phyloP scores from a whole-genome alignment of 1,140 invertebrate genomes.

The Drosophila dunni region DNA sequence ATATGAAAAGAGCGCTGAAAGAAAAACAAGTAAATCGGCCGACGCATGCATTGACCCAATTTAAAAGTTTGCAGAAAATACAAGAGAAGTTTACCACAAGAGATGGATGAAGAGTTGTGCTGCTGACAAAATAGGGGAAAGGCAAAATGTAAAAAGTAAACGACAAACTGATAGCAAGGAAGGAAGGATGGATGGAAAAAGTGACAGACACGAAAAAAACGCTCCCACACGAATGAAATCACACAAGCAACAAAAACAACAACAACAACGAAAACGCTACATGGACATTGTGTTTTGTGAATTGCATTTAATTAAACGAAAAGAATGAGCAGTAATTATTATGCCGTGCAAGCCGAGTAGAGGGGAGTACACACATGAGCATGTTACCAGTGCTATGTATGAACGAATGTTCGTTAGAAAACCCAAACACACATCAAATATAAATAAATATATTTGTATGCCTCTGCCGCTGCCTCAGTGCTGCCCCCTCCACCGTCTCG shows the following conservation, averaged over 20 bases:
- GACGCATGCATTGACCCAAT: conserved; percentile 73
- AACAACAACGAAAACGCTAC: neutral
- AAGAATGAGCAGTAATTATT: conserved; percentile 39
- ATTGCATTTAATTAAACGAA: conserved; percentile 47
- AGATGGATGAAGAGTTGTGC: conserved; percentile 28
- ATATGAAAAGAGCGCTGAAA: conserved; percentile 35
- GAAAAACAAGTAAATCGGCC: conserved; percentile 47
- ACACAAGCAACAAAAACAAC: conserved; percentile 4
- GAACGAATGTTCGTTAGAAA: conserved; percentile 15
- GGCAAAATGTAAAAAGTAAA: conserved; percentile 29
- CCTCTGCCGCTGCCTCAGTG: no score
- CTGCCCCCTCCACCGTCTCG: neutral
- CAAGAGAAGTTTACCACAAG: conserved; percentile 20
- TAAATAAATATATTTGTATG: conserved; percentile 35
- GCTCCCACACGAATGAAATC: conserved; percentile 22
- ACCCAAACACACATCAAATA: conserved; percentile 24
- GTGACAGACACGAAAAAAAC: conserved; percentile 12
- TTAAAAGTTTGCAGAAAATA: conserved; percentile 56
- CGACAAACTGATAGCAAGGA: neutral
- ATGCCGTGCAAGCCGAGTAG: conserved; percentile 21
- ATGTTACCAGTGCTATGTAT: neutral
- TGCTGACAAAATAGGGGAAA: conserved; percentile 38
- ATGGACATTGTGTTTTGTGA: conserved; percentile 24
- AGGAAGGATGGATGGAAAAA: neutral
- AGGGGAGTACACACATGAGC: neutral